Evolutionary conservation across 1,140 invertebrate genomes (phyloP).

Genomic region (Cotesia chilonis): DNA sequence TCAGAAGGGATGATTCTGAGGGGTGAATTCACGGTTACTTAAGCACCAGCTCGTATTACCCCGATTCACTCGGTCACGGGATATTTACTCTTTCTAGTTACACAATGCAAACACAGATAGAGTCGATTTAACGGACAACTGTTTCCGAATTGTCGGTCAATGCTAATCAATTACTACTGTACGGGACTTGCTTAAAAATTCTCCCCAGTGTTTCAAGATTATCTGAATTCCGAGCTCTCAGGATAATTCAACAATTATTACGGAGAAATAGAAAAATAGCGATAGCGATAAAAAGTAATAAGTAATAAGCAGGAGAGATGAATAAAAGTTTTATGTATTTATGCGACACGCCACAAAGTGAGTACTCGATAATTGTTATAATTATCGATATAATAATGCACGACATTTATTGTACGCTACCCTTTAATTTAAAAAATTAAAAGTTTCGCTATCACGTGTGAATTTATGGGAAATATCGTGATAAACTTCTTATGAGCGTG

Average conservation of each 20-base stretch:
- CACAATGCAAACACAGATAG: neutral
- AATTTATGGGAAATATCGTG: constrained; percentile 30
- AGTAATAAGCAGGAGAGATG: too few relatives aligned
- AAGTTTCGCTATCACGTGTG: constrained; percentile 36
- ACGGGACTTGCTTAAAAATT: too few relatives aligned
- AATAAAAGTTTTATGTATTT: neutral
- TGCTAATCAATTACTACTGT: neutral
- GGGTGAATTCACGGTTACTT: too few relatives aligned
- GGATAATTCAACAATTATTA: neutral
- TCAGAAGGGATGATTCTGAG: too few relatives aligned
- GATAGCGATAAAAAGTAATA: too few relatives aligned
- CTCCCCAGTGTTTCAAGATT: neutral
- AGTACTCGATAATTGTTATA: constrained; percentile 51
- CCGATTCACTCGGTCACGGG: constrained; percentile 41
- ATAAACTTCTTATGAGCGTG: constrained; percentile 18
- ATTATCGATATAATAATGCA: constrained; percentile 15
- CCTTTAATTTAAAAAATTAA: constrained; percentile 23
- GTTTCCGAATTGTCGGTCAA: constrained; percentile 18
- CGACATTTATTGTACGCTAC: neutral
- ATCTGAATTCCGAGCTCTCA: neutral
- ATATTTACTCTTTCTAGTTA: constrained; percentile 43
- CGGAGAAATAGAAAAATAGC: too few relatives aligned
- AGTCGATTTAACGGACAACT: constrained; percentile 23
- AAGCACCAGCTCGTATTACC: too few relatives aligned
- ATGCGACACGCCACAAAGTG: constrained; percentile 38